Base-by-base conservation (phyloP, 1,140 invertebrate genomes). In the Pseudobourletiella spinata region DNA sequence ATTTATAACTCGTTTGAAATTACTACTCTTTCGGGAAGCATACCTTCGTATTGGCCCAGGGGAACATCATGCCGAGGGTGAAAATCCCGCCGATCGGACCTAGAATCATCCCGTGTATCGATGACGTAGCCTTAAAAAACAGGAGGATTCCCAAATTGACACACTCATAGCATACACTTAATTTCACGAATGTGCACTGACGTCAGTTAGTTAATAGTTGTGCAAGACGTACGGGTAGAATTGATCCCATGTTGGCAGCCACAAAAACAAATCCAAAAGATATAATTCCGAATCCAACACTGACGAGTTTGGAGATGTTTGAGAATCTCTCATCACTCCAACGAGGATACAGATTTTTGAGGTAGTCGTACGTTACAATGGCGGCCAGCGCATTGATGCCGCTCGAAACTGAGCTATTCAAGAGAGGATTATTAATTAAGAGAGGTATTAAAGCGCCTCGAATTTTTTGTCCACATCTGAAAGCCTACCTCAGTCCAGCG, bases 401-500 rank as follows among this genome's bases (percentile, higher is more conserved):
- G 44, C 59, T 66, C 3, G 67, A 66, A 1, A 63, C 64, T 6
- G 63, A 29, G 2, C 18, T n/a, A 44, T 11, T 57, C 14, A 57
- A 35, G 48, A 18, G 3, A 28, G 3, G 2, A 29, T 14, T 18
- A 4, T 3, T 14, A 3, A 16, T 52, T 52, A 6, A 52, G 3
- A 52, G 29, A 46, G 24, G n/a, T 22, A 8, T 46, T 22, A 6
- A 46, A n/a, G 6, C n/a, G 6, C 4, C n/a, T 46, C 3, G 43
- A 16, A 20, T 16, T 3, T 22, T 20, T 8, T 20, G 43, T 20
- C n/a, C 24, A 20, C 24, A 46, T 8, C 6, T 22, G n/a, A 20
- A 22, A 11, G n/a, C 35, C 11, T 11, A 65, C 55, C 57, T 76
- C 22, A 78, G 66, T 30, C 74, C 73, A 25, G 74, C 76, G 65